Conservation (phyloP, 2,888 invertebrate genomes). For the Cosmia pyralina region DNA sequence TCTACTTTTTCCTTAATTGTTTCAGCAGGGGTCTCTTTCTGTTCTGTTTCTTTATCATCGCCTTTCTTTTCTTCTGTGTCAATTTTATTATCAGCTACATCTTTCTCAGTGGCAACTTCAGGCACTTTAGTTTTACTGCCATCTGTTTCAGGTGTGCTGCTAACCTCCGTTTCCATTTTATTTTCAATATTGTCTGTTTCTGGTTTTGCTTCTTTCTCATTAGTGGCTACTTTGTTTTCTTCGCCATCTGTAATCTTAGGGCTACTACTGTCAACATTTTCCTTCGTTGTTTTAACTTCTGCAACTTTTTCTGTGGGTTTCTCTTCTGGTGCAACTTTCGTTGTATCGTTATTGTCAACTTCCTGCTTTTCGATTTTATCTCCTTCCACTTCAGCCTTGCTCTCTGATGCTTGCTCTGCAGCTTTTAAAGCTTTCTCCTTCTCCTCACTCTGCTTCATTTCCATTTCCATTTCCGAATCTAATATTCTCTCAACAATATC, state of each 20-base stretch:
- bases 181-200: slow-evolving; percentile 50
- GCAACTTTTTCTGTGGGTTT: slow-evolving; percentile 57
- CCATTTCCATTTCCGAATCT: slow-evolving; percentile 82
- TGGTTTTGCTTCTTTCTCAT: slow-evolving; percentile 39
- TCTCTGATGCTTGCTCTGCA: slow-evolving; percentile 68
- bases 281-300: slow-evolving; percentile 57
- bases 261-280: slow-evolving; percentile 62
- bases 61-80: slow-evolving; percentile 53
- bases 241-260: slow-evolving; percentile 51
- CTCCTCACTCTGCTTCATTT: slow-evolving; percentile 76
- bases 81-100: slow-evolving; percentile 37
- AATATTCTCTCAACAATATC: slow-evolving; percentile 85
- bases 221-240: slow-evolving; percentile 49
- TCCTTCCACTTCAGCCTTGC: slow-evolving; percentile 58
- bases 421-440: slow-evolving; percentile 68
- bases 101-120: slow-evolving; percentile 51
- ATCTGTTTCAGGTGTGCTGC: slow-evolving; percentile 47
- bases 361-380: slow-evolving; percentile 54
- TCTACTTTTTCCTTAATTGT: slow-evolving; percentile 55
- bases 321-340: slow-evolving; percentile 53
- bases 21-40: slow-evolving; percentile 46
- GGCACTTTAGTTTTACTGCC: slow-evolving; percentile 61
- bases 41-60: slow-evolving; percentile 40
- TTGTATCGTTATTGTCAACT: slow-evolving; percentile 32
- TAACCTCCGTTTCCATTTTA: slow-evolving; percentile 57